Evolutionary conservation across 2,888 invertebrate species (phyloP).

Genomic region (Julus scandinavius): DNA sequence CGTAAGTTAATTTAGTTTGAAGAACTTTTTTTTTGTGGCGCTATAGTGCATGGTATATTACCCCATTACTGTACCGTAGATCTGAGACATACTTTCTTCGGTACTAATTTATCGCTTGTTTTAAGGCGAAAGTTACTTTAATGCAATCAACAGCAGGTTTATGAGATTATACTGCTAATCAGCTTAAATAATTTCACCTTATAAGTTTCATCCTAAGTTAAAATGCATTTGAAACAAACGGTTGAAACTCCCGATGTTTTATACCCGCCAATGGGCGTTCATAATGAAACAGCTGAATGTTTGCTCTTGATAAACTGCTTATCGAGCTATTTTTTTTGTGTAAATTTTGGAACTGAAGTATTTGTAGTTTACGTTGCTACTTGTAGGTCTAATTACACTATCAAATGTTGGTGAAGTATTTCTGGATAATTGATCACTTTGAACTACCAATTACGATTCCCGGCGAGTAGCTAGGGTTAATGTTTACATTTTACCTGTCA

Average conservation of each 20-base stretch:
- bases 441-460: neutral
- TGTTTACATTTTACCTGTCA: no score
- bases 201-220: neutral
- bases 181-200: neutral
- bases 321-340: neutral
- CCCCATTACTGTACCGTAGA: neutral
- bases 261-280: neutral
- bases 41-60: neutral
- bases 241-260: neutral
- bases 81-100: neutral
- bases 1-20: neutral
- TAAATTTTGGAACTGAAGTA: neutral
- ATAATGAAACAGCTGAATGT: neutral
- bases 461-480: no score
- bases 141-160: neutral
- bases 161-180: neutral
- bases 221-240: neutral
- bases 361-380: neutral
- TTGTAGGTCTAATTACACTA: neutral
- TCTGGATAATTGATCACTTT: neutral
- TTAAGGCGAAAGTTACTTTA: neutral
- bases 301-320: constrained; percentile 27
- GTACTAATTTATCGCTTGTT: neutral
- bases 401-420: neutral
- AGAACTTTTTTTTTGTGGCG: neutral